Conservation (phyloP, 2,888 invertebrate genomes). For the Tetanocera ferruginea region DNA sequence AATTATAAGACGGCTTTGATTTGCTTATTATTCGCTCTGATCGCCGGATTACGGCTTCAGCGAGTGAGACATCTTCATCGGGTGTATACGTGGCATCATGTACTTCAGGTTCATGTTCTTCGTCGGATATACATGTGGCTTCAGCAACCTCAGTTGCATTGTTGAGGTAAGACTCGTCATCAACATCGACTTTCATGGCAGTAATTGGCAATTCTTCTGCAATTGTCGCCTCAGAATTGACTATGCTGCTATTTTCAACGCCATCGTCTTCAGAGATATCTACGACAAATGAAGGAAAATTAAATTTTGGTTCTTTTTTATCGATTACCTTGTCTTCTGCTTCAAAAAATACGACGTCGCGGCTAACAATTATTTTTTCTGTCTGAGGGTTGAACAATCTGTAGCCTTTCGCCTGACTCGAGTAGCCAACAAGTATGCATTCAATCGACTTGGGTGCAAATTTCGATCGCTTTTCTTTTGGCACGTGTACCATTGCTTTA, state of each 20-base stretch:
- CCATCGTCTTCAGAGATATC: neutral
- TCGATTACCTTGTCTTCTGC: neutral
- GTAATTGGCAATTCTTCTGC: too few species aligned
- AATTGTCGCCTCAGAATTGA: too few species aligned
- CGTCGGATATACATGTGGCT: too few species aligned
- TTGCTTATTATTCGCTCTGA: too few species aligned
- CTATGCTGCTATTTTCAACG: too few species aligned
- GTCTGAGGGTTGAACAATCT: conserved; percentile 35
- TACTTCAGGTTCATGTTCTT: too few species aligned
- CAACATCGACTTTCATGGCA: too few species aligned
- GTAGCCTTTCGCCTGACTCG: conserved; percentile 45
- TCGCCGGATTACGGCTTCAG: neutral
- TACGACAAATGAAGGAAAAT: neutral
- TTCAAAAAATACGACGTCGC: conserved; percentile 45
- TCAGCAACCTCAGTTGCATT: too few species aligned
- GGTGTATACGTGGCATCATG: too few species aligned
- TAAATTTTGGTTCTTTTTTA: neutral
- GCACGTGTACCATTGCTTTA: conserved; percentile 45
- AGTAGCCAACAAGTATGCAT: conserved; percentile 47
- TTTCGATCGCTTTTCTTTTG: conserved; percentile 44
- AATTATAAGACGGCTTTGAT: too few species aligned
- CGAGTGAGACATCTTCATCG: neutral
- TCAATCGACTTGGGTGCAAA: conserved; percentile 45
- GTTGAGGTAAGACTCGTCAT: too few species aligned
- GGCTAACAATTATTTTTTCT: conserved; percentile 41